Evolutionary conservation across 2,113 vertebrate species (phyloP).

Genomic region (Stegostoma tigrinum): DNA sequence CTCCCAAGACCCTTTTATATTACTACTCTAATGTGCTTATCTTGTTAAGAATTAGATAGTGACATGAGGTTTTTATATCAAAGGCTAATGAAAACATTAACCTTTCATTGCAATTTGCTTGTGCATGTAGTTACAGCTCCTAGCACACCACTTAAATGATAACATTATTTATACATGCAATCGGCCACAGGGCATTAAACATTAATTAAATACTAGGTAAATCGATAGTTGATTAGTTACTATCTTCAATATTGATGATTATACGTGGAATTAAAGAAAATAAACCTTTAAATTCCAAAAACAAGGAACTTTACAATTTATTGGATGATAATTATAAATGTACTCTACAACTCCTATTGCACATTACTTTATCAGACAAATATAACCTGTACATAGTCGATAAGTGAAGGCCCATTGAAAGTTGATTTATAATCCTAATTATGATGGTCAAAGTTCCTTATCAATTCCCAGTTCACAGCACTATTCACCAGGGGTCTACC

Average conservation of each 20-base stretch:
- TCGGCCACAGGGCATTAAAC: background rate
- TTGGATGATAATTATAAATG: background rate
- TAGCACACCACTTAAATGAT: background rate
- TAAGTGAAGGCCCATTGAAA: background rate
- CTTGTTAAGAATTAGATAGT: constrained; percentile 34
- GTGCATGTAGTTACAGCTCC: background rate
- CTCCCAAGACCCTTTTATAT: constrained; percentile 22
- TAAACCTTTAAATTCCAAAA: background rate
- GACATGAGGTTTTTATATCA: constrained; percentile 16
- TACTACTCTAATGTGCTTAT: constrained; percentile 1
- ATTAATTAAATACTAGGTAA: constrained; percentile 9
- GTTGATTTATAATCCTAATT: background rate
- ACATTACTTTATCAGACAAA: background rate
- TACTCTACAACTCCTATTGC: background rate
- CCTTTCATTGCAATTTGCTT: background rate
- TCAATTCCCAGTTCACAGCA: background rate
- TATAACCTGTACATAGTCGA: background rate
- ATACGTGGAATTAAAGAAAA: background rate
- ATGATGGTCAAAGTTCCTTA: background rate
- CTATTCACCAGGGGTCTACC: background rate
- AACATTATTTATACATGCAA: constrained; percentile 26
- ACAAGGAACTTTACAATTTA: background rate
- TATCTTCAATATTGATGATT: background rate
- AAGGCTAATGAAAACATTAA: constrained; percentile 36
- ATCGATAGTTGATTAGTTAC: constrained; percentile 11